Evolutionary conservation across 2,888 invertebrate genomes (phyloP), one percentile per base, ranked within the genome.

Genomic region (Andrena bucephala): DNA sequence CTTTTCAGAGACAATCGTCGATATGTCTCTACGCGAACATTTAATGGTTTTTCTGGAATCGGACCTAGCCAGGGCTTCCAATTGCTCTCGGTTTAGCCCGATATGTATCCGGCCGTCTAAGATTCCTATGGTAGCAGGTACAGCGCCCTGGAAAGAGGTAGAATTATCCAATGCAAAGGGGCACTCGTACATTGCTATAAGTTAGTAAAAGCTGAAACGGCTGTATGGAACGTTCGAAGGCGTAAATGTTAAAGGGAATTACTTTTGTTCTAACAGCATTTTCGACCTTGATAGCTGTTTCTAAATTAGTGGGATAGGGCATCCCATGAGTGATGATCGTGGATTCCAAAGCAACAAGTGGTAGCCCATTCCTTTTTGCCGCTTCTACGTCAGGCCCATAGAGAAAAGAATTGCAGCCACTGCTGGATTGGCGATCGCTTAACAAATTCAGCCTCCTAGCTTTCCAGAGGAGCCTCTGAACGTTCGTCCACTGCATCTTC

Each of bases 261-360:
- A 88, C 88, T 94, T 96, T 95, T 84, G 95, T 92, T 89, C 97
- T 95, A 29, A 99, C 96, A 81, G 97, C 96, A 70, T 96, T 94
- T 94, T 99, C 98, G 0, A 99, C 97, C 92, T 96, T 95, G 57
- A 96, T 80, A 4, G 99, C 99, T 48, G 98, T 99, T 87, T 97
- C 95, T 67, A 98, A 94, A 94, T 99, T 99, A 70, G 97, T 95
- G 0, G 99, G 99, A 94, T 96, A 97, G 0, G 99, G 99, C 98
- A 99, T 98, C 59, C 99, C 99, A 94, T 99, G 99, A 0, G 99
- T 99, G 81, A 99, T 98, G 84, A 99, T 99, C 0, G 99, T 98
- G 7, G 99, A 99, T 95, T 99, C 99, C 87, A 99, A 95, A 1
- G 99, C 99, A 24, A 99, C 98, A 80, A 99, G 95, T 8, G 99